Percentiles rank a stretch among this genome's conserved stretches.
These are phyloP conservation scores for Actinostola sp. DNA, from an alignment of 92 coral and sea anemone genomes.

Conservation along the genomic window DNA sequence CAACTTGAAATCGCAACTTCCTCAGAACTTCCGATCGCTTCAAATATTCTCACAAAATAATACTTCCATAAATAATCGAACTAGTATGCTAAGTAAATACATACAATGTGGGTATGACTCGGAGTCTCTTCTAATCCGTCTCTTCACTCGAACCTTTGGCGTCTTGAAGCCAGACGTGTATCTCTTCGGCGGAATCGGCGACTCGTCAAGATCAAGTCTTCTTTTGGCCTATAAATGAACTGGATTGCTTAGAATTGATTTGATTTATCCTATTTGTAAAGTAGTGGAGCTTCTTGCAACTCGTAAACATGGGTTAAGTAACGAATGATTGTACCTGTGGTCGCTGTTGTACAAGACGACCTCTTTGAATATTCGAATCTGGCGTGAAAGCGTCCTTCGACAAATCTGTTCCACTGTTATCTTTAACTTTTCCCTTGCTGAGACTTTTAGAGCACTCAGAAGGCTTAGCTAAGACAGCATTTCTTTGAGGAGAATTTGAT, in stretches of 20 bases:
- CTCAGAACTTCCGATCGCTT: neutral
- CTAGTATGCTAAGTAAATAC: neutral
- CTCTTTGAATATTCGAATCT: slow-evolving; percentile 33
- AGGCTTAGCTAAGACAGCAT: slow-evolving; percentile 35
- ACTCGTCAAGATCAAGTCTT: slow-evolving; percentile 88
- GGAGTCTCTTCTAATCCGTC: slow-evolving; percentile 64
- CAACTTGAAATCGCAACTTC: neutral
- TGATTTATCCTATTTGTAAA: neutral
- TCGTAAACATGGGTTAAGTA: too few species aligned
- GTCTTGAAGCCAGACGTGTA: slow-evolving; percentile 66
- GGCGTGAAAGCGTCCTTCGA: slow-evolving; percentile 62
- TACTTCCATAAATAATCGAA: slow-evolving; percentile 1
- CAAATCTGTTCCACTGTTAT: slow-evolving; percentile 29
- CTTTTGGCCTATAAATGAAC: slow-evolving; percentile 77
- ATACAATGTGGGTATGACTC: slow-evolving; percentile 76
- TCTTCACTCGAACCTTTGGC: slow-evolving; percentile 62
- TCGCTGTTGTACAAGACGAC: slow-evolving; percentile 40
- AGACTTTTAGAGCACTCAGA: slow-evolving; percentile 18
- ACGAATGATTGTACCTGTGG: slow-evolving; percentile 52
- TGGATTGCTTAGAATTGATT: neutral
- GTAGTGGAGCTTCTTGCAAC: too few species aligned
- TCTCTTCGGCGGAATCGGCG: slow-evolving; percentile 58
- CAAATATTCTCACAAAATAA: neutral
- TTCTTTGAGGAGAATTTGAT: slow-evolving; percentile 68
- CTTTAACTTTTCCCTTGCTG: slow-evolving; percentile 29